These are phyloP conservation scores for Pelobates cultripes DNA, from an alignment of 2,797 vertebrate genomes.

Conservation along the genomic window DNA sequence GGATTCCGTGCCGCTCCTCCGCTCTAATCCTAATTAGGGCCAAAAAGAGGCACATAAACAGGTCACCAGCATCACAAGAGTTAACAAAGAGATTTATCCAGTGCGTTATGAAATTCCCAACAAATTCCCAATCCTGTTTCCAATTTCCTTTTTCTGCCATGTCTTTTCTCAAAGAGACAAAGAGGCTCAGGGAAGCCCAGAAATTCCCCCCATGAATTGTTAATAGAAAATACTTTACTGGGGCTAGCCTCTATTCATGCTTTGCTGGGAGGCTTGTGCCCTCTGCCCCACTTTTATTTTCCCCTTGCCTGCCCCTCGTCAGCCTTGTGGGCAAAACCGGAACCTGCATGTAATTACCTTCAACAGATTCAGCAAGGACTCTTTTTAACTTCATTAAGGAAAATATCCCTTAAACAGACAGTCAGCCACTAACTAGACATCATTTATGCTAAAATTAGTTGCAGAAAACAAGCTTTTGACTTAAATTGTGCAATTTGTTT, in stretches of 20 bases:
- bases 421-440: too few relatives aligned
- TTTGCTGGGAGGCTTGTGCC: background rate
- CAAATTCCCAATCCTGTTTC: slow-evolving; percentile 31
- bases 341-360: background rate
- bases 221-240: slow-evolving; percentile 33
- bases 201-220: slow-evolving; percentile 26
- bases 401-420: too few relatives aligned
- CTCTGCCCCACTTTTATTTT: slow-evolving; percentile 34
- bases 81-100: background rate
- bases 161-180: slow-evolving; percentile 39
- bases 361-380: too few relatives aligned
- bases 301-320: background rate
- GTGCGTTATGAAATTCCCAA: slow-evolving; percentile 38
- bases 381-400: too few relatives aligned
- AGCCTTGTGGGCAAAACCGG: background rate
- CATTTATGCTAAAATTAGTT: too few relatives aligned
- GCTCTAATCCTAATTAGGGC: background rate
- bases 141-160: background rate
- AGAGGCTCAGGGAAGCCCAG: background rate
- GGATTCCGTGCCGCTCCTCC: background rate
- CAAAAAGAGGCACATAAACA: background rate
- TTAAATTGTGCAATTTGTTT: too few relatives aligned
- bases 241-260: slow-evolving; percentile 5
- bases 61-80: background rate
- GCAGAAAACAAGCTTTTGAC: too few relatives aligned